phyloP scores from a whole-genome alignment of 1,140 invertebrate genomes.

The Drosophila mauritiana region DNA sequence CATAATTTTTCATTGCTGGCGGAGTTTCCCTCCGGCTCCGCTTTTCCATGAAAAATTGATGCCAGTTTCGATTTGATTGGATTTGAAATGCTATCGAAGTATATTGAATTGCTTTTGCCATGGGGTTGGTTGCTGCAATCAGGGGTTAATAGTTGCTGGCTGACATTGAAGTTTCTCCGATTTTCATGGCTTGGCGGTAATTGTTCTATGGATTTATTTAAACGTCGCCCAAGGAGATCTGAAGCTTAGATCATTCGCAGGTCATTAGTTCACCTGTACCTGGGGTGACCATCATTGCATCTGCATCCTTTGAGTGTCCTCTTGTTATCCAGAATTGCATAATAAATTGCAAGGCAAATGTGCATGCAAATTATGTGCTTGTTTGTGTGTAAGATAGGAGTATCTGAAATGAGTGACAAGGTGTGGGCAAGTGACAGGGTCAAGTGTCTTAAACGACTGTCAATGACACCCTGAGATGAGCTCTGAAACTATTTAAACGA shows the following conservation, averaged over 20 bases:
- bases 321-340: conserved; percentile 4
- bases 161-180: conserved; percentile 36
- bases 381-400: conserved; percentile 13
- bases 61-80: conserved; percentile 70
- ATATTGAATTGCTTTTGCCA: conserved; percentile 60
- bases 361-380: conserved; percentile 19
- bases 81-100: conserved; percentile 69
- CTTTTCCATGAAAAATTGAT: conserved; percentile 67
- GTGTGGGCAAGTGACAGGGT: conserved; percentile 21
- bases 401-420: conserved; percentile 23
- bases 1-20: conserved; percentile 76
- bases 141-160: conserved; percentile 39
- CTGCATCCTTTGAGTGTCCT: background rate
- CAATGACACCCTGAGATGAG: conserved; percentile 7
- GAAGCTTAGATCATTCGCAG: background rate
- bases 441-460: conserved; percentile 28
- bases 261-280: conserved; percentile 35
- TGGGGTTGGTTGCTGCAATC: conserved; percentile 28
- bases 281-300: no score
- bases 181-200: conserved; percentile 34
- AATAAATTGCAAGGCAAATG: conserved; percentile 39
- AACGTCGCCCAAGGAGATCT: conserved; percentile 15
- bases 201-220: conserved; percentile 47
- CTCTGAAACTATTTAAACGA: conserved; percentile 5
- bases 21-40: conserved; percentile 33